Percentiles rank a stretch among this genome's conserved stretches.
Conservation (phyloP, 2,113 vertebrate genomes). For the Gymnarchus niloticus region DNA sequence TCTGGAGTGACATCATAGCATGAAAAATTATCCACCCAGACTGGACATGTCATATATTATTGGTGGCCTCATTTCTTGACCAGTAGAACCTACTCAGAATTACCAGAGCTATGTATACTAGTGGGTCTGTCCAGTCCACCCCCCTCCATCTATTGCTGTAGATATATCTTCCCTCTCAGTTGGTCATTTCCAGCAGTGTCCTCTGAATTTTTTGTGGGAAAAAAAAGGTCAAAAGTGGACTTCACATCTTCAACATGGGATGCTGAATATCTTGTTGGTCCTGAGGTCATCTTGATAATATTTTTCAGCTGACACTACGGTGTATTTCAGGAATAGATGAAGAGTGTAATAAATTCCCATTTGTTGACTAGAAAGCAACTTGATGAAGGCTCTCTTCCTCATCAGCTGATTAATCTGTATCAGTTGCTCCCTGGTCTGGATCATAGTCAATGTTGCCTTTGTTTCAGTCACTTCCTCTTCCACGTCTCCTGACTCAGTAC, state of each 20-base stretch:
- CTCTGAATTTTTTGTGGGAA: too few relatives aligned
- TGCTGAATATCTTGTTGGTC: not conserved
- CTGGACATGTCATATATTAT: too few relatives aligned
- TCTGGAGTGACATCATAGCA: not conserved
- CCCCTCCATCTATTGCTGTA: not conserved
- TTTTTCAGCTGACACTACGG: not conserved
- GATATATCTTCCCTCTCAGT: not conserved
- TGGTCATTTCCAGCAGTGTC: not conserved
- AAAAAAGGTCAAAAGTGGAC: too few relatives aligned
- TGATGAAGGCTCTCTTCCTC: not conserved
- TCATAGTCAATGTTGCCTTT: not conserved
- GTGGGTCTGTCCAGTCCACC: not conserved
- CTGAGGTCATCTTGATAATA: not conserved
- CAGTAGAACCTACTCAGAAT: not conserved
- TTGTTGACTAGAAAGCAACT: not conserved
- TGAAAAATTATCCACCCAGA: not conserved
- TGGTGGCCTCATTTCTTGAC: not conserved
- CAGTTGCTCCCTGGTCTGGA: not conserved
- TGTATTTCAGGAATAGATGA: not conserved
- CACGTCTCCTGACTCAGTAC: not conserved
- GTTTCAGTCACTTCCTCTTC: not conserved
- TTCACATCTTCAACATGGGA: not conserved
- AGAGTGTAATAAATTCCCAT: not conserved
- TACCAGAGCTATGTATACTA: not conserved
- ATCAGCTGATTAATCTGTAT: not conserved